Percentiles rank a stretch among this genome's conserved stretches.
phyloP scores from a whole-genome alignment of 2,113 vertebrate genomes.

The Melanocharis versteri region DNA sequence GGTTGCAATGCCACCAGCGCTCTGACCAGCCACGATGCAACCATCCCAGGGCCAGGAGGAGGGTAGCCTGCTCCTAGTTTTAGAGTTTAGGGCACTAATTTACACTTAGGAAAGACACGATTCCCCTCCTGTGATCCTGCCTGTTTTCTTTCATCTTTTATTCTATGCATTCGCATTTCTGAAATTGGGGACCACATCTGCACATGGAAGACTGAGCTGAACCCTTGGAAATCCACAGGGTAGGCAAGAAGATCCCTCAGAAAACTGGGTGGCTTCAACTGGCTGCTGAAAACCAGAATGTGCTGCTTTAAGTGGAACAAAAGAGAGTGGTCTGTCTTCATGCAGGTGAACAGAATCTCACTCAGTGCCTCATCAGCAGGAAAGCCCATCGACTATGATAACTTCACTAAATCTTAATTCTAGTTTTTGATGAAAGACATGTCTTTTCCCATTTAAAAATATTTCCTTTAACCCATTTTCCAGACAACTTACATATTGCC shows the following conservation, averaged over 20 bases:
- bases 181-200: neutral
- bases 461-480: neutral
- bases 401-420: neutral
- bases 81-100: neutral
- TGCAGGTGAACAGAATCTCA: neutral
- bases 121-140: neutral
- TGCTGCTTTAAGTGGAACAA: neutral
- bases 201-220: neutral
- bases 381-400: neutral
- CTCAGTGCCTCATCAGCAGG: neutral
- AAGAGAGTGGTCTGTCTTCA: neutral
- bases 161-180: neutral
- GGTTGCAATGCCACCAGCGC: no score
- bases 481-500: neutral
- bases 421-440: neutral
- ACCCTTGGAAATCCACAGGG: neutral
- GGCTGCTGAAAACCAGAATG: neutral
- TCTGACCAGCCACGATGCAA: neutral
- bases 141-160: neutral
- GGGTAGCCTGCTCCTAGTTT: neutral
- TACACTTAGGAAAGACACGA: neutral
- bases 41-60: neutral
- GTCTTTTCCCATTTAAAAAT: neutral
- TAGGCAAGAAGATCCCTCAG: neutral
- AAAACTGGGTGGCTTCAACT: neutral